Evolutionary conservation across 2,797 vertebrate species (phyloP).

Genomic region (Urosaurus nigricauda): DNA sequence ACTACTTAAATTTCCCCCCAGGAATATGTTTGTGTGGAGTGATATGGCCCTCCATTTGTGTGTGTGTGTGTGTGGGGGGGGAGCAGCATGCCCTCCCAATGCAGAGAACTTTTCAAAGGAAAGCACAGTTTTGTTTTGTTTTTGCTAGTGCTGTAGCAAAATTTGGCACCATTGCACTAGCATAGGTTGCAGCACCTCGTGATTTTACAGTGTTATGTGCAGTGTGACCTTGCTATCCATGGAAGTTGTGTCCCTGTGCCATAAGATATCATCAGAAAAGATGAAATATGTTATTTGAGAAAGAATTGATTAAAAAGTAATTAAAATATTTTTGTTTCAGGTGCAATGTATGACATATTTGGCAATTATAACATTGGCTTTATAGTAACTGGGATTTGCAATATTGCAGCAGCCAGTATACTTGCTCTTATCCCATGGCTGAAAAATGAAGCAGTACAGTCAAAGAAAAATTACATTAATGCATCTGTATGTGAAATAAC

Average conservation of each 20-base stretch:
- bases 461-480: conserved; percentile 45
- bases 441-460: conserved; percentile 33
- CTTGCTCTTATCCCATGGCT: conserved; percentile 49
- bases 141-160: too few species aligned
- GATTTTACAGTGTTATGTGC: too few species aligned
- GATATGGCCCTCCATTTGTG: too few species aligned
- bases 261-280: neutral
- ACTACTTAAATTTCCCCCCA: too few species aligned
- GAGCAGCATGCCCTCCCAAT: too few species aligned
- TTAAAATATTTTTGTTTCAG: conserved; percentile 28
- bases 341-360: conserved; percentile 34
- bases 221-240: too few species aligned
- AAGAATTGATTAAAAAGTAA: neutral
- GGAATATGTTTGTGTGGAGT: too few species aligned
- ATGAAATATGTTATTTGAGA: neutral
- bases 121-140: too few species aligned
- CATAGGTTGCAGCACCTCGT: too few species aligned
- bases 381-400: conserved; percentile 43
- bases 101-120: too few species aligned
- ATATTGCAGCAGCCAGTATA: conserved; percentile 44
- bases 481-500: conserved; percentile 46
- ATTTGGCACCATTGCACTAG: too few species aligned
- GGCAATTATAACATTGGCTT: conserved; percentile 52
- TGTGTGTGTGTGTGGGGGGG: too few species aligned
- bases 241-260: neutral